A percentile compares a stretch with the other conserved stretches of the same genome.
phyloP scores from a whole-genome alignment of 1,140 invertebrate species.

The Magallana angulata region DNA sequence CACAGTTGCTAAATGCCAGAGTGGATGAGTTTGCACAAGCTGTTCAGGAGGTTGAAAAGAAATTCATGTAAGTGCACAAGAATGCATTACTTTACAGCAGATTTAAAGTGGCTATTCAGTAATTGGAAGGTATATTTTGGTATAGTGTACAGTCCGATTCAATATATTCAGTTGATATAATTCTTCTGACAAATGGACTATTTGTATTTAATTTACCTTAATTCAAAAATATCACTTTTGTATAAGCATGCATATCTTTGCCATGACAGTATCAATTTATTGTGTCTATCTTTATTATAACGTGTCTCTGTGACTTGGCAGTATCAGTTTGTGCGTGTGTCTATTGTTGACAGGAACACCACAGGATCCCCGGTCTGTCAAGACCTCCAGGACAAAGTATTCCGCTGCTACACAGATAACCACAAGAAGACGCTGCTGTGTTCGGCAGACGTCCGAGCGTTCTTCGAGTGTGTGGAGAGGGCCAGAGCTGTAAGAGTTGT shows the following conservation, averaged over 20 bases:
- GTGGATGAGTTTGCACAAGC: conserved; percentile 66
- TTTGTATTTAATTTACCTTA: too few species aligned
- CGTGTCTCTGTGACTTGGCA: too few species aligned
- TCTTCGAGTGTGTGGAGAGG: conserved; percentile 75
- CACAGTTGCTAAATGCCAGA: conserved; percentile 57
- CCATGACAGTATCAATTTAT: too few species aligned
- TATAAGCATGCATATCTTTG: too few species aligned
- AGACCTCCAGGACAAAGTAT: conserved; percentile 71
- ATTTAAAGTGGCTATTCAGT: too few species aligned
- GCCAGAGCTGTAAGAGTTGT: conserved; percentile 65
- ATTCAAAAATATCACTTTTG: too few species aligned
- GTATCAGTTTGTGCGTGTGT: not conserved
- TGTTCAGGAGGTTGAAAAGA: conserved; percentile 69
- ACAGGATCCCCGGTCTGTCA: conserved; percentile 73
- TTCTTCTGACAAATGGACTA: too few species aligned
- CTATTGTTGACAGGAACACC: conserved; percentile 64
- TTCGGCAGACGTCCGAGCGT: conserved; percentile 72
- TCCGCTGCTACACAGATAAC: conserved; percentile 75
- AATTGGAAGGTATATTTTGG: too few species aligned
- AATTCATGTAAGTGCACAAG: conserved; percentile 66
- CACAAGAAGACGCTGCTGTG: conserved; percentile 70
- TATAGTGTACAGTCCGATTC: too few species aligned
- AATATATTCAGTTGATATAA: too few species aligned
- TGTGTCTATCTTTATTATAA: too few species aligned
- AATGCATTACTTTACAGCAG: not conserved